Evolutionary conservation across 2,797 vertebrate species (phyloP).

Genomic region (Steatocranus sp.): DNA sequence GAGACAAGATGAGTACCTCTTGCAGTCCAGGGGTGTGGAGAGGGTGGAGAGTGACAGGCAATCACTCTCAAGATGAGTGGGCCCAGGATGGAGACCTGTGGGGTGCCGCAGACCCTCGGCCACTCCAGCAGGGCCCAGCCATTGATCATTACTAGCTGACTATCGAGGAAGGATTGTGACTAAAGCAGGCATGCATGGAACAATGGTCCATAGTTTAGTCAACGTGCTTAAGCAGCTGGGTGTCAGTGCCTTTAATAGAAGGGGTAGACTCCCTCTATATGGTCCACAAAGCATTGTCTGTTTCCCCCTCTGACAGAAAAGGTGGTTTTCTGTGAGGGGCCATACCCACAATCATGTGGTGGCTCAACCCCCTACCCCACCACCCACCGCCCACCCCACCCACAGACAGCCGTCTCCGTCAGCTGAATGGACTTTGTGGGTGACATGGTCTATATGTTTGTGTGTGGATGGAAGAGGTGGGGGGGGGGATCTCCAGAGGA

Average conservation of each 20-base stretch:
- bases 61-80: conserved; percentile 77
- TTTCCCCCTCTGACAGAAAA: conserved; percentile 65
- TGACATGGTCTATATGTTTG: conserved; percentile 74
- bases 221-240: conserved; percentile 82
- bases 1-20: conserved; percentile 57
- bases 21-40: conserved; percentile 64
- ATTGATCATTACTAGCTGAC: conserved; percentile 76
- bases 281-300: conserved; percentile 79
- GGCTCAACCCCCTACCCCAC: conserved; percentile 35
- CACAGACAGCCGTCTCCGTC: conserved; percentile 60
- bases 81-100: conserved; percentile 68
- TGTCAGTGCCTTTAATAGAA: conserved; percentile 76
- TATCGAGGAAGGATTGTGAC: conserved; percentile 75
- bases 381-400: conserved; percentile 24
- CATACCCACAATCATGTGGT: conserved; percentile 70
- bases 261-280: conserved; percentile 73
- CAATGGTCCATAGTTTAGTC: conserved; percentile 78
- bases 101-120: conserved; percentile 61
- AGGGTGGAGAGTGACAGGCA: conserved; percentile 63
- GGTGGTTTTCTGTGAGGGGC: conserved; percentile 70
- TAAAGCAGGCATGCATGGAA: conserved; percentile 74
- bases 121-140: conserved; percentile 52
- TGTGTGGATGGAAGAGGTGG: conserved; percentile 48
- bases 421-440: conserved; percentile 68
- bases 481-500: conserved; percentile 30